These are phyloP conservation scores for Byasa hedistus DNA, from an alignment of 2,888 invertebrate species.

Conservation along the genomic window DNA sequence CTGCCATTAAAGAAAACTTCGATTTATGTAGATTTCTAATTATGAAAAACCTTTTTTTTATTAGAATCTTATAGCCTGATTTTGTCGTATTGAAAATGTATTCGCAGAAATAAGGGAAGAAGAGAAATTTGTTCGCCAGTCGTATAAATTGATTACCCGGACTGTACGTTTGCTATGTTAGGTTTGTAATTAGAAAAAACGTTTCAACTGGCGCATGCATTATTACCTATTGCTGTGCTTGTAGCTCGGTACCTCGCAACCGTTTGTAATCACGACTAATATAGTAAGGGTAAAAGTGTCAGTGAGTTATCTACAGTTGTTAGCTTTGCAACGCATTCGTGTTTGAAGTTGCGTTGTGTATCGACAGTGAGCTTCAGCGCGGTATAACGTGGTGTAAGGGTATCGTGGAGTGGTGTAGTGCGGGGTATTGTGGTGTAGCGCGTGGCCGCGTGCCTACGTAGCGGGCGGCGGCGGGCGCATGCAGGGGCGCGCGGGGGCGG, in stretches of 20 bases:
- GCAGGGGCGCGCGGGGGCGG: conserved; percentile 76
- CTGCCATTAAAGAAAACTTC: no score
- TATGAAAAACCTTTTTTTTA: no score
- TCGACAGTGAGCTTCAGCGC: neutral
- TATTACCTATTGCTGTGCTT: neutral
- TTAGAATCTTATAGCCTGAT: no score
- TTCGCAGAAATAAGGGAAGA: no score
- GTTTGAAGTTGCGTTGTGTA: neutral
- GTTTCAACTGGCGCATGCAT: neutral
- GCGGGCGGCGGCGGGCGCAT: conserved; percentile 68
- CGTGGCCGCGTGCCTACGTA: conserved; percentile 38
- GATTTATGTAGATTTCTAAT: no score
- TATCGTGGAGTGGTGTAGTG: conserved; percentile 3
- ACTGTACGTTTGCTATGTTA: neutral
- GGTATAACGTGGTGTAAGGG: conserved; percentile 1
- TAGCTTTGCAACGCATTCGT: neutral
- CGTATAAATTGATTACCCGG: neutral
- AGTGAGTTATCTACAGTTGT: conserved; percentile 7
- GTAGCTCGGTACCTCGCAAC: neutral
- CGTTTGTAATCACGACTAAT: neutral
- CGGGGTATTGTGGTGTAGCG: conserved; percentile 38
- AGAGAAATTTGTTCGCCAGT: neutral
- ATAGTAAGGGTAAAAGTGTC: conserved; percentile 3
- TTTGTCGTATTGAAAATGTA: no score
- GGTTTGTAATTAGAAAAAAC: neutral